Conservation (phyloP, 2,113 vertebrate species). For the Pipa parva region DNA sequence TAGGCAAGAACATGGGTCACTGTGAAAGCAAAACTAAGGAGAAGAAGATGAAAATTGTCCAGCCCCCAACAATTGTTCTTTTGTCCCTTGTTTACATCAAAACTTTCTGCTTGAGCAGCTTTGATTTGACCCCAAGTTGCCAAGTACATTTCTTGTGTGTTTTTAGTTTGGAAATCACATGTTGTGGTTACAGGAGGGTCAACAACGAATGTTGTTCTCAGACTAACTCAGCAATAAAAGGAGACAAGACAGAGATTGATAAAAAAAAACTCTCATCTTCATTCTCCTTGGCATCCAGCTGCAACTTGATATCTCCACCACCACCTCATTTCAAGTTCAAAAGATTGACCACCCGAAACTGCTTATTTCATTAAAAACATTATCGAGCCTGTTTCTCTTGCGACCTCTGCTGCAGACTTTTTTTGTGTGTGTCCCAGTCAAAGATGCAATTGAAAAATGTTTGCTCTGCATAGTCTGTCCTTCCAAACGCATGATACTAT, state of each 20-base stretch:
- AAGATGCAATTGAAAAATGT: constrained; percentile 27
- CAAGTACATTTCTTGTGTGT: constrained; percentile 44
- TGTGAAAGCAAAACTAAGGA: constrained; percentile 46
- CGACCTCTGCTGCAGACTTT: constrained; percentile 24
- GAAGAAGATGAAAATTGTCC: constrained; percentile 36
- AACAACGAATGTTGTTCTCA: constrained; percentile 16
- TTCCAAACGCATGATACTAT: constrained; percentile 52
- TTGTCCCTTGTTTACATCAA: constrained; percentile 48
- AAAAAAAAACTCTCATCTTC: constrained; percentile 41
- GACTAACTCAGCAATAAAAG: constrained; percentile 36
- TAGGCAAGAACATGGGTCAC: constrained; percentile 47
- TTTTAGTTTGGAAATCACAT: constrained; percentile 31
- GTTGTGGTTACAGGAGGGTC: not conserved
- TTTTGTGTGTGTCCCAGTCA: constrained; percentile 45
- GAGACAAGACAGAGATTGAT: constrained; percentile 40
- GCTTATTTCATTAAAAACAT: constrained; percentile 41
- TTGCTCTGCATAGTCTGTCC: constrained; percentile 37
- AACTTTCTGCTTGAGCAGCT: constrained; percentile 49
- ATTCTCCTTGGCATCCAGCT: constrained; percentile 45
- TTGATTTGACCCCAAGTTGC: constrained; percentile 12
- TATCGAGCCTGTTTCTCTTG: constrained; percentile 23
- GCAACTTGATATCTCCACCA: constrained; percentile 31
- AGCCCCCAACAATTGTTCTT: constrained; percentile 3
- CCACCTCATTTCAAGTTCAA: constrained; percentile 25
- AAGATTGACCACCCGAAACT: constrained; percentile 41